A percentile compares a stretch with the other conserved stretches of the same genome.
Conservation (phyloP, 23 tunicate species). For the Halocynthia roretzi region DNA sequence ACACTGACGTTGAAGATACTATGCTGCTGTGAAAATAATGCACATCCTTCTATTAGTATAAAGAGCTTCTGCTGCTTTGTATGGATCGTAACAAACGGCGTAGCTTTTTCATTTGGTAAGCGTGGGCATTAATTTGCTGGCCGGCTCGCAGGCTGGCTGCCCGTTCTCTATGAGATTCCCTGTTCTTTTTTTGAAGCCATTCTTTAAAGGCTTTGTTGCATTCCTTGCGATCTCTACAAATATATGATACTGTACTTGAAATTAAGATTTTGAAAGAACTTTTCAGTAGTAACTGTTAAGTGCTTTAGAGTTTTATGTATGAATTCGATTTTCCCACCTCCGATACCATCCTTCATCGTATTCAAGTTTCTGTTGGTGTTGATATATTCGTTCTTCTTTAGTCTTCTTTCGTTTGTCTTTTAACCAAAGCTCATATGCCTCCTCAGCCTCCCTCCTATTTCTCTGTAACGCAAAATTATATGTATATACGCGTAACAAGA, state of each 20-base stretch:
- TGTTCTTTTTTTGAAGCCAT: constrained; percentile 22
- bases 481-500: not conserved
- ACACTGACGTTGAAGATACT: no score
- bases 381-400: constrained; percentile 9
- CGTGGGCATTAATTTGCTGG: constrained; percentile 17
- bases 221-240: constrained; percentile 21
- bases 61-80: not conserved
- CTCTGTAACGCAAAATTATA: constrained; percentile 4
- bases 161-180: not conserved
- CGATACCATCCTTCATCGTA: constrained; percentile 26
- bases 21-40: no score
- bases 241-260: not conserved
- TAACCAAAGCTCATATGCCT: constrained; percentile 16
- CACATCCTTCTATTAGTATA: no score
- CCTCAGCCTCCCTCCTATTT: constrained; percentile 10
- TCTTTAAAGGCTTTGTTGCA: constrained; percentile 16
- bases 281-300: no score
- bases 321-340: not conserved
- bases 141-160: not conserved
- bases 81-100: constrained; percentile 18
- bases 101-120: constrained; percentile 17
- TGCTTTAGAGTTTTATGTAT: not conserved
- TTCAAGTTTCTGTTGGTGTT: constrained; percentile 23
- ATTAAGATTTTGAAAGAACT: not conserved
- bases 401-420: constrained; percentile 21